Conservation (phyloP, 2,797 vertebrate species). For the Tangara arthus region DNA sequence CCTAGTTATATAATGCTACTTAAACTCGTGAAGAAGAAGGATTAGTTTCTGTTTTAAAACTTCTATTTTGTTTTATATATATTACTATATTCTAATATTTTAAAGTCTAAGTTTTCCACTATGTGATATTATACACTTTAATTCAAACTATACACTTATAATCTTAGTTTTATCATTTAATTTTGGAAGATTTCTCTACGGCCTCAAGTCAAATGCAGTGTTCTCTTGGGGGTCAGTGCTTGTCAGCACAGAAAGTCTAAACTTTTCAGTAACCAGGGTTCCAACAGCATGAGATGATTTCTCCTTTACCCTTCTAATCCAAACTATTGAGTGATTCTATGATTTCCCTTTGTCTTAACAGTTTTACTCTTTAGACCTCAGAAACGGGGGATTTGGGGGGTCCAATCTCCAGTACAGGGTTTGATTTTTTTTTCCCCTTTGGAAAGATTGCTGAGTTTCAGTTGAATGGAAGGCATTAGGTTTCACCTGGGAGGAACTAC, state of each 20-base stretch:
- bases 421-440: neutral
- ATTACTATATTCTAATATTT: no score
- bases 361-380: neutral
- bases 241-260: no score
- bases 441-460: neutral
- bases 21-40: neutral
- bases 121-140: no score
- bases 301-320: neutral
- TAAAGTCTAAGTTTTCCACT: no score
- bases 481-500: neutral
- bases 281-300: neutral
- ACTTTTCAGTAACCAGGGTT: no score
- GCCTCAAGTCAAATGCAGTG: no score
- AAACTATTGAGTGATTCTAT: neutral
- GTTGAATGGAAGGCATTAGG: rapidly evolving
- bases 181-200: no score
- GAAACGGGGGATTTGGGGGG: rapidly evolving
- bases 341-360: neutral
- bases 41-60: neutral
- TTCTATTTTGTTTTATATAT: no score
- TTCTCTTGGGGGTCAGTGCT: no score
- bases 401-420: neutral
- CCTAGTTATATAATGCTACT: neutral
- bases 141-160: no score
- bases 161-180: no score